A percentile compares a stretch with the other conserved stretches of the same genome.
phyloP scores from a whole-genome alignment of 2,888 invertebrate genomes.

The Zeuzera pyrina region DNA sequence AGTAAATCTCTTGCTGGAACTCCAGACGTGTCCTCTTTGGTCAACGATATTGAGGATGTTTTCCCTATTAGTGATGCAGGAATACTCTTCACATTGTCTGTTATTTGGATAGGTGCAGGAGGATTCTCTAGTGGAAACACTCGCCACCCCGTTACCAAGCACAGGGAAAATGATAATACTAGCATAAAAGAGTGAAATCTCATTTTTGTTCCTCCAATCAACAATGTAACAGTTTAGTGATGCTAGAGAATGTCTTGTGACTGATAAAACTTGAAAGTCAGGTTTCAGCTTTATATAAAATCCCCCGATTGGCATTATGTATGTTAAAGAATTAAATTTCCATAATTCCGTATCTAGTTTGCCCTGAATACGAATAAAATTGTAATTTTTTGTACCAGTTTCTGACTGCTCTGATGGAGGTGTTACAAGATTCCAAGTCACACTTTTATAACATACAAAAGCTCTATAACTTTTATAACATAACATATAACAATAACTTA shows the following conservation, averaged over 20 bases:
- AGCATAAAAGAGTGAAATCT: background rate
- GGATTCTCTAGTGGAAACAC: constrained; percentile 28
- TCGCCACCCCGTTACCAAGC: constrained; percentile 20
- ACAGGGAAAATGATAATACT: constrained; percentile 5
- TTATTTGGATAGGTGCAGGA: background rate
- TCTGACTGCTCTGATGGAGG: no score
- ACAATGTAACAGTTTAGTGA: no score
- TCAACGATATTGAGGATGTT: background rate
- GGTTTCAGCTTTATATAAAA: constrained; percentile 18
- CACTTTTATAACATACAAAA: no score
- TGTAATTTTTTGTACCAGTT: no score
- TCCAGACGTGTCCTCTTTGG: background rate
- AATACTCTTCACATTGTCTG: background rate
- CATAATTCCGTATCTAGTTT: constrained; percentile 37
- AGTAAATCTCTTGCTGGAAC: constrained; percentile 24
- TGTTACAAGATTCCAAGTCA: no score
- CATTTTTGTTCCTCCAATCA: no score
- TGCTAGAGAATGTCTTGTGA: constrained; percentile 19
- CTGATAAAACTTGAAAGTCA: constrained; percentile 25
- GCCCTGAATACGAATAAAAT: constrained; percentile 29
- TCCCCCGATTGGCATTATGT: constrained; percentile 17
- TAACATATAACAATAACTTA: no score
- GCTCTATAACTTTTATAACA: no score
- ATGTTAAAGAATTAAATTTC: constrained; percentile 22
- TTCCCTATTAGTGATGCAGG: background rate